Conservation (phyloP, 2,113 vertebrate species). For the Anhinga rufa region DNA sequence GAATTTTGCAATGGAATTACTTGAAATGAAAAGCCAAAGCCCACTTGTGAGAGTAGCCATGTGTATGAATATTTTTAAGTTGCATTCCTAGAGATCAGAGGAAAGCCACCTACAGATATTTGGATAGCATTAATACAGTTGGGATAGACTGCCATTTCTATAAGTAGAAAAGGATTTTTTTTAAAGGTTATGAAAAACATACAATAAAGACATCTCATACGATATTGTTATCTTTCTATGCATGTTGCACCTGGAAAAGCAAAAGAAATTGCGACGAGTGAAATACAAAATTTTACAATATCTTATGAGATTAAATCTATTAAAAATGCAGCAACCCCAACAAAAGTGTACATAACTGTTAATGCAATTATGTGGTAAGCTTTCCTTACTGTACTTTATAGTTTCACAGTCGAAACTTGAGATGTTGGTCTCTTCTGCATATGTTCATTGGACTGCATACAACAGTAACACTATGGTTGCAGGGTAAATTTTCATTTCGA, state of each 20-base stretch:
- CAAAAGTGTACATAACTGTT: neutral
- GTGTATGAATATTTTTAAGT: neutral
- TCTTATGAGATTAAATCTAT: neutral
- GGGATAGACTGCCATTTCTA: neutral
- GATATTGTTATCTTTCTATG: neutral
- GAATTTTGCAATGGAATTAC: neutral
- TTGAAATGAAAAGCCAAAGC: neutral
- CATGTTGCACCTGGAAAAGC: neutral
- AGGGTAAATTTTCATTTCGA: neutral
- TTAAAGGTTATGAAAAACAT: neutral
- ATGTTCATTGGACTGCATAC: neutral
- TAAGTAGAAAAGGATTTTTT: neutral
- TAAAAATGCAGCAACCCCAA: neutral
- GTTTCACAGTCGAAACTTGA: neutral
- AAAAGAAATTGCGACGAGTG: neutral
- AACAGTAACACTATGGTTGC: neutral
- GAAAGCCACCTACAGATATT: neutral
- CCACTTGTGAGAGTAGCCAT: neutral
- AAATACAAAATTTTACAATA: neutral
- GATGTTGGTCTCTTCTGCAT: neutral
- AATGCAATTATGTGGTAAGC: neutral
- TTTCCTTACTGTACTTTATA: neutral
- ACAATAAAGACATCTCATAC: neutral
- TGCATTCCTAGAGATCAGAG: neutral
- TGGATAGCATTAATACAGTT: neutral